phyloP scores from a whole-genome alignment of 2,888 invertebrate species.

The Ferdinandea cuprea region DNA sequence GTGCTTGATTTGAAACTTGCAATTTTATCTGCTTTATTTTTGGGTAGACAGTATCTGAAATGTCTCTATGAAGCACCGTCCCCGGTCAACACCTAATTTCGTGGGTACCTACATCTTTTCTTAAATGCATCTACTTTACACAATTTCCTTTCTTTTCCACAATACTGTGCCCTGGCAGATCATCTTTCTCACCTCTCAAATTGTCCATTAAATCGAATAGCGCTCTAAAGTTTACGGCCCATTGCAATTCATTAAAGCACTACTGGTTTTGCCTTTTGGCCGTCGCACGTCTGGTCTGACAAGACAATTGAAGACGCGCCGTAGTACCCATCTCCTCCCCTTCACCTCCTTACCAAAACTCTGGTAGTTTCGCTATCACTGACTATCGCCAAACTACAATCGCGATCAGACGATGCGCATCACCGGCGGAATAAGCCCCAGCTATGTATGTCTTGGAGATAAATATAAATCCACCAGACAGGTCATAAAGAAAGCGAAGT shows the following conservation, averaged over 20 bases:
- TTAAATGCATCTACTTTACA: no score
- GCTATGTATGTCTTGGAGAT: constrained; percentile 15
- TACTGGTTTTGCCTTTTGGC: constrained; percentile 52
- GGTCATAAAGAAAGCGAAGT: constrained; percentile 59
- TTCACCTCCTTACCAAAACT: constrained; percentile 5
- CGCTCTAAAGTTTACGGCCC: constrained; percentile 55
- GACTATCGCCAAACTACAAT: constrained; percentile 37
- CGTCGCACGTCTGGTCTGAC: constrained; percentile 41
- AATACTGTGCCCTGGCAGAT: constrained; percentile 20
- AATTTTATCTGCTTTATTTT: no score
- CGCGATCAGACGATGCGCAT: constrained; percentile 19
- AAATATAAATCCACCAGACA: constrained; percentile 45
- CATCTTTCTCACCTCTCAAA: constrained; percentile 47
- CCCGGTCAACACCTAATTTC: no score
- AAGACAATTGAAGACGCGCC: constrained; percentile 63
- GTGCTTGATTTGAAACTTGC: no score
- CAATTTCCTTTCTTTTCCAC: neutral
- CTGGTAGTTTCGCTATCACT: constrained; percentile 44
- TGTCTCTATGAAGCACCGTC: no score
- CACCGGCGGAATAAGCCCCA: constrained; percentile 18
- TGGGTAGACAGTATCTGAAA: no score
- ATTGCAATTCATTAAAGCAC: constrained; percentile 64
- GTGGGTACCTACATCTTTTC: no score
- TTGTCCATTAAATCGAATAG: constrained; percentile 47
- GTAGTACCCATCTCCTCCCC: constrained; percentile 22